Evolutionary conservation across 2,113 vertebrate genomes (phyloP), one percentile per base, ranked within the genome.

Genomic region (Ochotona curzoniae): DNA sequence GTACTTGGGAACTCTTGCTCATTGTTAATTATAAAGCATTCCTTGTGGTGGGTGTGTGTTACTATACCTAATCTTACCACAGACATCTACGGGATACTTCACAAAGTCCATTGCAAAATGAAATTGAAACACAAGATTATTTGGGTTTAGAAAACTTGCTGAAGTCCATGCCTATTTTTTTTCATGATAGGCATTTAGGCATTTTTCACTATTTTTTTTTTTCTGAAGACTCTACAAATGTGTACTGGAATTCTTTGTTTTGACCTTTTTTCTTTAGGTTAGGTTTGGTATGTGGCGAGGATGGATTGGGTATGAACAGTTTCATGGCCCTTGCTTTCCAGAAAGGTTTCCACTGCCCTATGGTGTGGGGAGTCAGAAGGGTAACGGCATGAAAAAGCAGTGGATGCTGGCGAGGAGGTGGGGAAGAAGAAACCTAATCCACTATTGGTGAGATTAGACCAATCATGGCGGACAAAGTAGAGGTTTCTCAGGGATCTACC

Each of bases 401-500:
- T 61, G 44, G 14, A 67, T 44, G 84, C 38, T 44, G 87, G 87
- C 91, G 92, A 60, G 86, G 83, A 81, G 64, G 57, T n/a, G 8
- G 44, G 28, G 38, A 70, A 44, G 38, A 44, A 44, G 38, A 44
- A 44, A 44, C 38, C 4, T 44, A 44, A 44, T 44, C 38, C 38
- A 44, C 38, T 44, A 44, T 44, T 44, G 38, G 38, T 44, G 38
- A 44, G 38, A 44, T 4, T 44, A 44, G 6, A 44, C 38, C 6
- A 44, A 44, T 44, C 38, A 44, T 44, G 38, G 38, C 3, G 38
- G 38, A 6, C 38, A 44, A 44, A 6, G 38, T 44, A 6, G 38
- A 44, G 38, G 6, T 44, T 44, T 44, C 38, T 44, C 6, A 44
- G 38, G 6, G 38, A 44, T 44, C 38, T 44, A 44, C 38, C 38